Conservation (phyloP, 2,797 vertebrate species). For the Platalea minor region DNA sequence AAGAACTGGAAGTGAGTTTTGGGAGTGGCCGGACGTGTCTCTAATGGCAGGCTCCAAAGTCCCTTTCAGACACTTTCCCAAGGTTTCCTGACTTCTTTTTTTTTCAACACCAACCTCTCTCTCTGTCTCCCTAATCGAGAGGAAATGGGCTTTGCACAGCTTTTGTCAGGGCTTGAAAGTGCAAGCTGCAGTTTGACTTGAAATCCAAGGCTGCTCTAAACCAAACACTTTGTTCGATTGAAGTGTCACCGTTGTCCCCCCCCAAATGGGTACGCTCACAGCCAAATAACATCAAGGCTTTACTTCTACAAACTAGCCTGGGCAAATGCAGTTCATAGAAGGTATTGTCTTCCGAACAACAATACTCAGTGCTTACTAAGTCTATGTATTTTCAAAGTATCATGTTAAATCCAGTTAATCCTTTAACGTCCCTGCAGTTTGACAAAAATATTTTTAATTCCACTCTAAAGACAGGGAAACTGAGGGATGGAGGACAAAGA, state of each 20-base stretch:
- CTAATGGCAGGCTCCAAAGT: slow-evolving; percentile 64
- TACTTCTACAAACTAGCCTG: not conserved
- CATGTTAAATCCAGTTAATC: not conserved
- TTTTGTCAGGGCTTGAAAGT: slow-evolving; percentile 65
- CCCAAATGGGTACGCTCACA: not conserved
- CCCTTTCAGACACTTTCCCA: slow-evolving; percentile 70
- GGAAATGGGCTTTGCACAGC: slow-evolving; percentile 72
- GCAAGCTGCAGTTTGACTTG: slow-evolving; percentile 50
- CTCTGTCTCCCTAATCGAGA: slow-evolving; percentile 64
- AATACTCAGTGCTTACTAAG: not conserved
- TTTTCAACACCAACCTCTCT: slow-evolving; percentile 58
- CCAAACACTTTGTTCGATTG: slow-evolving; percentile 24
- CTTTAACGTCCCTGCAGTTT: not conserved
- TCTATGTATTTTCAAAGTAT: not conserved
- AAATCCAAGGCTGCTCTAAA: slow-evolving; percentile 44
- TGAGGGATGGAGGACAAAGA: not conserved
- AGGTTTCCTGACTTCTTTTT: slow-evolving; percentile 70
- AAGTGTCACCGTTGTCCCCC: not conserved
- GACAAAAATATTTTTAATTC: not conserved
- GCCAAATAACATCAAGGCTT: not conserved
- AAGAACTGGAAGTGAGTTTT: slow-evolving; percentile 57
- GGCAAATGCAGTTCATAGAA: not conserved
- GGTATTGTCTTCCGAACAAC: not conserved
- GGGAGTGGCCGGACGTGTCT: slow-evolving; percentile 60
- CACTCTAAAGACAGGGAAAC: not conserved